Conservation (phyloP, 1,140 invertebrate genomes). For the Drosophila jambulina region DNA sequence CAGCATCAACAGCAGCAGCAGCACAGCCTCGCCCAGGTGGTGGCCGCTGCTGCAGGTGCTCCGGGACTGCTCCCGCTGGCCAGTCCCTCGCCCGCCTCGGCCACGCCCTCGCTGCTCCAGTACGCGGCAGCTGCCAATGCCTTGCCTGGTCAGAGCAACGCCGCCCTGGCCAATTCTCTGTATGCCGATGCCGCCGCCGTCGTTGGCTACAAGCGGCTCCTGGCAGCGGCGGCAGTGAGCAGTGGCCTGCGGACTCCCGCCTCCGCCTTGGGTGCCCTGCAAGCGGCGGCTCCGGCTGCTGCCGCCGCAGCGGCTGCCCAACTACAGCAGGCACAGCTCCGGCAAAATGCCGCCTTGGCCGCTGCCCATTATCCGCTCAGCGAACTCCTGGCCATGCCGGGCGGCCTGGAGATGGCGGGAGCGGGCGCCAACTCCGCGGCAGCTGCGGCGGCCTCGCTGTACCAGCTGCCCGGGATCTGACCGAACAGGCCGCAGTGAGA, state of each 20-base stretch:
- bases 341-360: constrained; percentile 85
- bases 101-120: constrained; percentile 70
- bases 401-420: constrained; percentile 87
- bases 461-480: constrained; percentile 89
- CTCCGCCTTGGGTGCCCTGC: constrained; percentile 55
- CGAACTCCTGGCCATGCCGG: constrained; percentile 89
- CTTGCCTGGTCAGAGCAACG: constrained; percentile 56
- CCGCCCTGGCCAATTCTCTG: constrained; percentile 69
- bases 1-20: constrained; percentile 85
- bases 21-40: constrained; percentile 61
- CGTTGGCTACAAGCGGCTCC: constrained; percentile 78
- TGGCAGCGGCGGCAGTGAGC: constrained; percentile 80
- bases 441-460: constrained; percentile 86
- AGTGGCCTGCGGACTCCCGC: constrained; percentile 60
- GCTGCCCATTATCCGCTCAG: constrained; percentile 88
- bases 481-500: constrained; percentile 87
- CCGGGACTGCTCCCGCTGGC: constrained; percentile 60
- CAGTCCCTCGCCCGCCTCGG: constrained; percentile 33
- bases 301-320: constrained; percentile 65
- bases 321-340: constrained; percentile 65
- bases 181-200: constrained; percentile 81
- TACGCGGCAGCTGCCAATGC: constrained; percentile 75
- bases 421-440: constrained; percentile 61
- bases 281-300: constrained; percentile 77
- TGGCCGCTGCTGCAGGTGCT: constrained; percentile 85